Evolutionary conservation across 2,888 invertebrate genomes (phyloP), one percentile per base, ranked within the genome.

Genomic region (Clusia tigrina): DNA sequence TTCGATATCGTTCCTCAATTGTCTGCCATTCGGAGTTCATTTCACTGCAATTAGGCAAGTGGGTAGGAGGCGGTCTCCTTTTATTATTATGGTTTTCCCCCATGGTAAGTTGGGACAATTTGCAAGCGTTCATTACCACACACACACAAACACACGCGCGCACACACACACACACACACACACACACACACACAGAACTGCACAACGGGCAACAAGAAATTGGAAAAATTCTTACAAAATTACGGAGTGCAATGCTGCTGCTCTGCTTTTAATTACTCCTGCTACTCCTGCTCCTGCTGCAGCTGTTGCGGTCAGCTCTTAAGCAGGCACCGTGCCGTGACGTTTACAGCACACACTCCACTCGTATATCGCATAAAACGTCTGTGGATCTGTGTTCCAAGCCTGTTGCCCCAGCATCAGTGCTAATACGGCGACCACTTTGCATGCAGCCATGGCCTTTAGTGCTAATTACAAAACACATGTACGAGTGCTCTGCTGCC

Each of bases 391-490:
- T n/a, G n/a, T n/a, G n/a, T n/a, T n/a, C n/a, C n/a, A n/a, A n/a
- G n/a, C n/a, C 32, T 32, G 32, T 5, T 32, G 12, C 6, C 6
- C 32, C 32, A 32, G 6, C 32, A 32, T 12, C 32, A 32, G 5
- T 9, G 6, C 6, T 9, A 9, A 32, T 32, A 32, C 32, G 42
- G 25, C 53, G 53, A 42, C 15, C 18, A 15, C 37, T 51, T 58
- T 26, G 58, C 58, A 58, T 58, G 58, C 48, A 54, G 25, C 46
- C 23, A 18, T 51, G 54, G 51, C 38, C 59, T 54, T 54, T 55
- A 63, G 59, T 63, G 63, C 58, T 65, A 65, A 65, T 65, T 65
- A 65, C 63, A 63, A 63, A 63, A 63, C 60, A 58, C 60, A 51
- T 63, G 63, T 60, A 58, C 51, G 65, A 65, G 58, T 59, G 23